Base-by-base conservation (phyloP, 2,797 vertebrate genomes). In the Galagoides demidoff region DNA sequence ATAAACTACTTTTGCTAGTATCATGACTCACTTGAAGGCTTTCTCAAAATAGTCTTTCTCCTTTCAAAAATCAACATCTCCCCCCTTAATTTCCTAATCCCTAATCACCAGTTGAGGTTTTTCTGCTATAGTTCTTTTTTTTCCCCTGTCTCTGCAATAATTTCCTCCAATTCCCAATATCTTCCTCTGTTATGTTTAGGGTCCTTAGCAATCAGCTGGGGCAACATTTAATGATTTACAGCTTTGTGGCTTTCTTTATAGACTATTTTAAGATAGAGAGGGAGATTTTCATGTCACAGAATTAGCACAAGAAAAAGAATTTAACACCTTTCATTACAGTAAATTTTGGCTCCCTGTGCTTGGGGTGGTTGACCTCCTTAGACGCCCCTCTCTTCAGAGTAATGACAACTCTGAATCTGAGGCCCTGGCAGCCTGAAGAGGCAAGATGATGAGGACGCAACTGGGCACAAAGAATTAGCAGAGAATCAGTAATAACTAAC, bases 201-300 rank as follows among this genome's bases (percentile, higher is more conserved):
- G 89, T 91, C 34, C 93, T 86, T 49, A 74, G 89, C 79, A 55
- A 71, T 94, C 89, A 45, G 84, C 6, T 86, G 68, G 74, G 89
- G 74, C 70, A 83, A 81, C 45, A n/a, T 39, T 66, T 97, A 96
- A 95, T 95, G 83, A 78, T 76, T 94, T 92, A 71, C 86, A 97
- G 93, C 86, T 91, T 96, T 90, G 55, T 3, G 1, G n/a, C 49
- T 89, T 76, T 94, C 89, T 89, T 91, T 86, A 25, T 64, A 86
- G 68, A 92, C 86, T 94, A 90, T 96, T 97, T 96, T 96, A 94
- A 92, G 74, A 45, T 64, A 43, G 59, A 87, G 55, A 71, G 16
- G 49, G 52, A 96, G 78, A 90, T 95, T 97, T 96, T 93, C 81
- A 81, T 64, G 70, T 88, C 94, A 89, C 52, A 23, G 86, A 89